These are phyloP conservation scores for Brienomyrus longianalis DNA, from an alignment of 2,113 vertebrate species.

Conservation along the genomic window DNA sequence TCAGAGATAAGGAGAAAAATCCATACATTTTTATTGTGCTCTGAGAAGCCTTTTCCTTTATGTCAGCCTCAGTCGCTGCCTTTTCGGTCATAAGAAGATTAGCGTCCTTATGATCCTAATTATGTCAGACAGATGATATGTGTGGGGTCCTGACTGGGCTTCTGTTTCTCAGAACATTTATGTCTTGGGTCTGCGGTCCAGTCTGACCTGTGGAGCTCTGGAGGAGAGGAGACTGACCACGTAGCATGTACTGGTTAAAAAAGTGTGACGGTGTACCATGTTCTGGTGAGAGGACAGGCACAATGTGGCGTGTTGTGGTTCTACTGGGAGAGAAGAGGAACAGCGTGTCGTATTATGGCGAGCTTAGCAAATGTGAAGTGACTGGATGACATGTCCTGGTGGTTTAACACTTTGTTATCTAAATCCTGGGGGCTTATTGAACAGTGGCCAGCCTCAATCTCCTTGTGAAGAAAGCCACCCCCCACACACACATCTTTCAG, in stretches of 20 bases:
- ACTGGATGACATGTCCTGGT: conserved; percentile 40
- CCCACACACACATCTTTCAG: conserved; percentile 10
- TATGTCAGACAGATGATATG: conserved; percentile 1
- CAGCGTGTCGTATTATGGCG: conserved; percentile 32
- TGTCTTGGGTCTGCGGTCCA: not conserved
- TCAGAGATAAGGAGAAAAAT: not conserved
- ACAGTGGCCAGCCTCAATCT: conserved; percentile 23
- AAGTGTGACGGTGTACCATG: not conserved
- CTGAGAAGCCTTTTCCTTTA: not conserved
- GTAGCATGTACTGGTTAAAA: not conserved
- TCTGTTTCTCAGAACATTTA: not conserved
- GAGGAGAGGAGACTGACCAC: not conserved
- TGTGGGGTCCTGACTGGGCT: not conserved
- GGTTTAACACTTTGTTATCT: conserved; percentile 38
- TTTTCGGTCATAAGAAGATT: not conserved
- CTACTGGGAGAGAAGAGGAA: conserved; percentile 13
- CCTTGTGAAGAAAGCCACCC: conserved; percentile 8
- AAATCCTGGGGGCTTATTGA: conserved; percentile 28
- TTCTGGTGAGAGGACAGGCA: not conserved
- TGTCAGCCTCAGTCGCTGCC: not conserved
- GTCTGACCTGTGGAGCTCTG: not conserved
- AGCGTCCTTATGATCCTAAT: not conserved
- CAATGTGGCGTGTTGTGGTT: conserved; percentile 5
- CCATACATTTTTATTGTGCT: not conserved
- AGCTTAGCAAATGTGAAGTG: conserved; percentile 40